These are phyloP conservation scores for Hypomesus transpacificus DNA, from an alignment of 2,113 vertebrate genomes.

Conservation along the genomic window DNA sequence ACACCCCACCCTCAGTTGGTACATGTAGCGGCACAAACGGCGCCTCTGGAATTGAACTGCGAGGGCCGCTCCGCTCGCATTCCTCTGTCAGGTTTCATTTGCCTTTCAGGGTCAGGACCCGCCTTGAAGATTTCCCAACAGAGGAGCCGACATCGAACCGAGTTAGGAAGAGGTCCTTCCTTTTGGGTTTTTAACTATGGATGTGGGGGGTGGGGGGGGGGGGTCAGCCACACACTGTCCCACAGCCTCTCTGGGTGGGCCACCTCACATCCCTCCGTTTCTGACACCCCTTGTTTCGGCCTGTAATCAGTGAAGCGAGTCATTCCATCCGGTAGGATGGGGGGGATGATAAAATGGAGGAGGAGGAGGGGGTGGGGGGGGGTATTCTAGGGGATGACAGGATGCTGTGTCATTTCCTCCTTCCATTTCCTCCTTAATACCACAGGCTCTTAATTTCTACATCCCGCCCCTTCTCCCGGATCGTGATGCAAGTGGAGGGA, in stretches of 20 bases:
- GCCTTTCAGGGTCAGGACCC: neutral
- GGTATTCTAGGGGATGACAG: constrained; percentile 39
- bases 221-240: neutral
- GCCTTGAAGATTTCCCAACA: neutral
- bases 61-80: neutral
- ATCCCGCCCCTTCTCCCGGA: neutral
- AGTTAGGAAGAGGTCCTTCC: constrained; percentile 7
- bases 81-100: neutral
- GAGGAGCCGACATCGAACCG: neutral
- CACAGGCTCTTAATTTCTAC: constrained; percentile 36
- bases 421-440: constrained; percentile 46
- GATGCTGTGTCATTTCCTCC: constrained; percentile 56
- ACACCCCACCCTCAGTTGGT: neutral
- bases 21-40: neutral
- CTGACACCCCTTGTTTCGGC: constrained; percentile 34
- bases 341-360: neutral
- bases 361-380: constrained; percentile 31
- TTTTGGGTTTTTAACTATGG: neutral
- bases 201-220: neutral
- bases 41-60: neutral
- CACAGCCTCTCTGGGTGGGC: neutral
- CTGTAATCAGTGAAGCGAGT: constrained; percentile 35
- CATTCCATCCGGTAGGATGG: constrained; percentile 32
- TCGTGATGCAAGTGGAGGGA: neutral
- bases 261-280: constrained; percentile 26